Percentiles rank a stretch among this genome's conserved stretches.
These are phyloP conservation scores for Lophius piscatorius DNA, from an alignment of 2,113 vertebrate species.

Conservation along the genomic window DNA sequence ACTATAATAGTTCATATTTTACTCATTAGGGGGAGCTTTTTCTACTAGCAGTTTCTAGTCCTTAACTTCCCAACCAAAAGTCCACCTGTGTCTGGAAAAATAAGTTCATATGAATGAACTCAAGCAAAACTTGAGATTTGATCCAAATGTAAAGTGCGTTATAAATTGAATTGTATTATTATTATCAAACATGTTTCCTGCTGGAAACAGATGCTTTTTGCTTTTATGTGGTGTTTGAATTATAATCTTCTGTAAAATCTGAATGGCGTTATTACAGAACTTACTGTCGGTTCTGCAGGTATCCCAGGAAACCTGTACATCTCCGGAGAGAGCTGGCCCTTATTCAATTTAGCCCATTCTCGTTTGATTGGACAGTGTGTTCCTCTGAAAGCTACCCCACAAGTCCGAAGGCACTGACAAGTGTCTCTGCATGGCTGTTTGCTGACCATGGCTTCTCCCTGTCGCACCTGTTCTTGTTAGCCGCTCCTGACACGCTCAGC, in stretches of 20 bases:
- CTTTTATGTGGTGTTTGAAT: too few relatives aligned
- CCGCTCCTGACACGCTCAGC: conserved; percentile 29
- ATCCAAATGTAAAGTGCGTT: too few relatives aligned
- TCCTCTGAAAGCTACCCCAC: conserved; percentile 31
- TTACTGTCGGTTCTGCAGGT: conserved; percentile 40
- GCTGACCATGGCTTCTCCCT: conserved; percentile 36
- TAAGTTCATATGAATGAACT: too few relatives aligned
- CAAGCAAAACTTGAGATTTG: too few relatives aligned
- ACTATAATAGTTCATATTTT: too few relatives aligned
- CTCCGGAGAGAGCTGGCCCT: conserved; percentile 36
- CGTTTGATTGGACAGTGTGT: conserved; percentile 50
- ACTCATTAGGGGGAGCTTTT: too few relatives aligned
- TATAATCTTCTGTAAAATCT: conserved; percentile 44
- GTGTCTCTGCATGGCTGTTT: conserved; percentile 41
- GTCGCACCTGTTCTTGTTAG: conserved; percentile 50
- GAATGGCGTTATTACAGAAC: conserved; percentile 36
- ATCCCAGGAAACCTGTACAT: conserved; percentile 51
- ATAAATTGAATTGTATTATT: too few relatives aligned
- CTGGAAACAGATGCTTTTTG: too few relatives aligned
- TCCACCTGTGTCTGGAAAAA: too few relatives aligned
- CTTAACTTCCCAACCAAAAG: too few relatives aligned
- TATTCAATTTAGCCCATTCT: conserved; percentile 46
- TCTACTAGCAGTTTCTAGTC: too few relatives aligned
- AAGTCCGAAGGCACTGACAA: conserved; percentile 47
- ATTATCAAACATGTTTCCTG: too few relatives aligned